A percentile compares a stretch with the other conserved stretches of the same genome.
These are phyloP conservation scores for Pheosia gnoma DNA, from an alignment of 2,888 invertebrate genomes.

Conservation along the genomic window DNA sequence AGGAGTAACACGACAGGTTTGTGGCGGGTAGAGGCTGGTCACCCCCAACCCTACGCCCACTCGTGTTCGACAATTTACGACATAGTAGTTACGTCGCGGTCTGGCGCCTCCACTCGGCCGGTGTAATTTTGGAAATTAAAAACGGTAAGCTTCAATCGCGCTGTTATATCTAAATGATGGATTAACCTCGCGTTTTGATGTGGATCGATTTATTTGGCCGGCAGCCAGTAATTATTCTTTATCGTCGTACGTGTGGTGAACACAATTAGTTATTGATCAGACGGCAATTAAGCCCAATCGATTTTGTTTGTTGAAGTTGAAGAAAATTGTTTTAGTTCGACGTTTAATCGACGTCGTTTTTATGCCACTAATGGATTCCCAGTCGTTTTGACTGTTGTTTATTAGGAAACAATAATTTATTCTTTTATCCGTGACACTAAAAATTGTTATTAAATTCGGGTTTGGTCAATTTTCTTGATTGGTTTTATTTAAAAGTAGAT, in stretches of 20 bases:
- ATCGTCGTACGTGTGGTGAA: conserved; percentile 80
- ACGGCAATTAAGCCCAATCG: conserved; percentile 81
- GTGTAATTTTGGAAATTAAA: conserved; percentile 83
- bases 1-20: conserved; percentile 79
- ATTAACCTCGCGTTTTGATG: conserved; percentile 82
- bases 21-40: conserved; percentile 54
- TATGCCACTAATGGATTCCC: conserved; percentile 75
- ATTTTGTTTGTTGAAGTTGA: conserved; percentile 83
- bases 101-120: conserved; percentile 67
- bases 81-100: conserved; percentile 78
- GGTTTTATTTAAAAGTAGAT: not conserved
- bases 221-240: conserved; percentile 83
- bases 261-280: conserved; percentile 84
- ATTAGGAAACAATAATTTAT: conserved; percentile 60
- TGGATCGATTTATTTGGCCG: conserved; percentile 83
- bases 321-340: conserved; percentile 82
- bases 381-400: conserved; percentile 70
- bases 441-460: conserved; percentile 29
- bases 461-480: conserved; percentile 7
- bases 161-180: conserved; percentile 83
- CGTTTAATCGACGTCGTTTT: conserved; percentile 76
- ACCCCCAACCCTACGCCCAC: conserved; percentile 56
- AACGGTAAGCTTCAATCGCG: conserved; percentile 80
- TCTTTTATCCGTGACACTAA: conserved; percentile 40
- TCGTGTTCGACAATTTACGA: conserved; percentile 77